These are phyloP conservation scores for Osmoderma eremita DNA, from an alignment of 2,888 invertebrate genomes.

Conservation along the genomic window DNA sequence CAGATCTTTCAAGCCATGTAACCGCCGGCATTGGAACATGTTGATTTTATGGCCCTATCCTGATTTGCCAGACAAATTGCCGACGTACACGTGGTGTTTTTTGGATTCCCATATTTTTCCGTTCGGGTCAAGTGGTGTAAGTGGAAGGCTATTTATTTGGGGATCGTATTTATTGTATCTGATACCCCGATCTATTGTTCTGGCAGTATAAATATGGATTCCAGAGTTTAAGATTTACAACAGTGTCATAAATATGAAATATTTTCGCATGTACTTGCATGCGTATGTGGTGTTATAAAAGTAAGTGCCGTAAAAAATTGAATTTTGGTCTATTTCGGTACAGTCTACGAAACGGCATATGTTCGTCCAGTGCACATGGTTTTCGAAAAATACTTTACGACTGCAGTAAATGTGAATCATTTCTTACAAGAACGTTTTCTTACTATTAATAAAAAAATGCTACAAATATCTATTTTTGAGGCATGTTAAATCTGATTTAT, in stretches of 20 bases:
- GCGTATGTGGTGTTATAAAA: neutral
- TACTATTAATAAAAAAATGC: no score
- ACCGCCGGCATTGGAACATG: conserved; percentile 20
- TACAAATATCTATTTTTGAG: no score
- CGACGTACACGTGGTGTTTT: conserved; percentile 34
- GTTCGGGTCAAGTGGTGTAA: conserved; percentile 7
- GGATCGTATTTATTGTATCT: conserved; percentile 15
- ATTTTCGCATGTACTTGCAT: conserved; percentile 3
- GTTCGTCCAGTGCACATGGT: no score
- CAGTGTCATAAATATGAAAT: conserved; percentile 11
- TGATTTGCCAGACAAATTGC: conserved; percentile 34
- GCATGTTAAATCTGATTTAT: no score
- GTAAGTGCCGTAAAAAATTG: conserved; percentile 12
- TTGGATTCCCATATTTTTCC: conserved; percentile 27
- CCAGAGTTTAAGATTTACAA: conserved; percentile 15
- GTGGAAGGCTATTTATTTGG: conserved; percentile 11
- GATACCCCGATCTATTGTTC: conserved; percentile 16
- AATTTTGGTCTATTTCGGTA: neutral
- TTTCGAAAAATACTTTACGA: no score
- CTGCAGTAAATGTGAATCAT: no score
- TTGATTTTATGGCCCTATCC: conserved; percentile 35
- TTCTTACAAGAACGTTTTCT: no score
- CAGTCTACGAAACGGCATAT: no score
- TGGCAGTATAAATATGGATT: neutral
- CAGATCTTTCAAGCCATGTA: neutral